phyloP scores from a whole-genome alignment of 2,113 vertebrate genomes.

The Hymenochirus boettgeri region DNA sequence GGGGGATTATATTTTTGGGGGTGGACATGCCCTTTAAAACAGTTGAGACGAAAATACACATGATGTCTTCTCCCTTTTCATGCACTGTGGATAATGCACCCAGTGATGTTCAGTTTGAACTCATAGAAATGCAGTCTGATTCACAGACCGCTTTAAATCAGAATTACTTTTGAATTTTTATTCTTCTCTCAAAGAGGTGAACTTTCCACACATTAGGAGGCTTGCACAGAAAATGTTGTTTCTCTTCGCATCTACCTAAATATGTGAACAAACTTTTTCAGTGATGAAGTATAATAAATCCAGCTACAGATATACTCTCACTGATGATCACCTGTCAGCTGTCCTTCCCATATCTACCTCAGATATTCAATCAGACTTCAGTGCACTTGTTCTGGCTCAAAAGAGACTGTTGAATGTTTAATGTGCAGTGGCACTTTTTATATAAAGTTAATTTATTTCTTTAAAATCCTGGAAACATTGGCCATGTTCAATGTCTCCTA shows the following conservation, averaged over 20 bases:
- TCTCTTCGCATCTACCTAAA: constrained; percentile 33
- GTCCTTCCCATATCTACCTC: constrained; percentile 42
- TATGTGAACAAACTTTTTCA: constrained; percentile 29
- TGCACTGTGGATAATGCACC: too few species aligned
- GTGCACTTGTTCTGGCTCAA: constrained; percentile 46
- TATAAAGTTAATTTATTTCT: too few species aligned
- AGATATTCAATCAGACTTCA: constrained; percentile 44
- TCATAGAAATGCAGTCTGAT: constrained; percentile 45
- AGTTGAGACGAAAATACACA: too few species aligned
- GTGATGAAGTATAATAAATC: constrained; percentile 8
- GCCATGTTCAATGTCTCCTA: too few species aligned
- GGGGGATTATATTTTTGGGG: too few species aligned
- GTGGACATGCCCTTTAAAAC: too few species aligned
- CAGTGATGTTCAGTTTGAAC: constrained; percentile 36
- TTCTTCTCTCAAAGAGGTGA: constrained; percentile 44
- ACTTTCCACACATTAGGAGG: constrained; percentile 42
- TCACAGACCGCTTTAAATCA: constrained; percentile 40
- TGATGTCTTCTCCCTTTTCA: not conserved
- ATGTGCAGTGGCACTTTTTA: too few species aligned
- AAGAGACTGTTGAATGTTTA: constrained; percentile 38
- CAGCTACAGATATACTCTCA: constrained; percentile 42
- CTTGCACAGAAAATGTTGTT: constrained; percentile 42
- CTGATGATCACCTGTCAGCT: constrained; percentile 45
- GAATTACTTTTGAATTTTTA: constrained; percentile 41
- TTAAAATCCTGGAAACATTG: too few species aligned